Evolutionary conservation across 2,113 vertebrate genomes (phyloP).

Genomic region (Semnornis frantzii): DNA sequence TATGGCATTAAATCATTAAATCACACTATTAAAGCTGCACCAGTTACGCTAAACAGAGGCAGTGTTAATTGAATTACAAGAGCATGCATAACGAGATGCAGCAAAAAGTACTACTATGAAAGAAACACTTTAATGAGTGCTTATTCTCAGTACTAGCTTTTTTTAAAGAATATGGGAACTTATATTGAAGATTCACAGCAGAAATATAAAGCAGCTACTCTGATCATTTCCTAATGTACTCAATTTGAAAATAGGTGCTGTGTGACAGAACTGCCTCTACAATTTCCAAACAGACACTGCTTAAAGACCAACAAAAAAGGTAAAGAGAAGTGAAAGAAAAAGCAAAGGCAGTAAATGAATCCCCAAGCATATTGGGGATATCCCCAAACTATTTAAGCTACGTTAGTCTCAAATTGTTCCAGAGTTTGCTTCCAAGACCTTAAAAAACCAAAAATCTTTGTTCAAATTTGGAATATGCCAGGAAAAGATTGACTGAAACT

Average conservation of each 20-base stretch:
- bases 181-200: not conserved
- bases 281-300: not conserved
- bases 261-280: not conserved
- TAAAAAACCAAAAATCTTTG: not conserved
- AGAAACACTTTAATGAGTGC: not conserved
- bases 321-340: not conserved
- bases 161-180: not conserved
- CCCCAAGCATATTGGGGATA: not conserved
- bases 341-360: not conserved
- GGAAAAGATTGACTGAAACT: not conserved
- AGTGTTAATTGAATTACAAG: not conserved
- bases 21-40: not conserved
- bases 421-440: not conserved
- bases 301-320: not conserved
- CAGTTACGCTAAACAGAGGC: not conserved
- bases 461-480: not conserved
- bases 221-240: not conserved
- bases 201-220: not conserved
- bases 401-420: not conserved
- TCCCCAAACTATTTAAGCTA: not conserved
- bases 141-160: not conserved
- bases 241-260: not conserved
- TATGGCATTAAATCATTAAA: not conserved
- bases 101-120: not conserved
- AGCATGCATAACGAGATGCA: not conserved